phyloP scores from a whole-genome alignment of 2,888 invertebrate species.

The Trissoscelio sp. region DNA sequence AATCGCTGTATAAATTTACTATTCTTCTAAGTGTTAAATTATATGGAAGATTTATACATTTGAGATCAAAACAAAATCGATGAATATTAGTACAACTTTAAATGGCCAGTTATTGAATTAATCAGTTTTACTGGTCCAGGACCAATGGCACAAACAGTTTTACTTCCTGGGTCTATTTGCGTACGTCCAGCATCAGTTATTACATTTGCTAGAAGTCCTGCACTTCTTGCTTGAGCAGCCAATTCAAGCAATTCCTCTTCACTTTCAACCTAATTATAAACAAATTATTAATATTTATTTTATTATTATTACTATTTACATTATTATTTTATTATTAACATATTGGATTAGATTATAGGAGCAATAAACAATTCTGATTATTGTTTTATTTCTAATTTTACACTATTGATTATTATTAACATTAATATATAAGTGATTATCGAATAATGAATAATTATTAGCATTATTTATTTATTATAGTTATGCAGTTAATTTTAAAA shows the following conservation, averaged over 20 bases:
- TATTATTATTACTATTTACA: neutral
- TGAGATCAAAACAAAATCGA: neutral
- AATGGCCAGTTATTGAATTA: slow-evolving; percentile 93
- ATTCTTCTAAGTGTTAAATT: neutral
- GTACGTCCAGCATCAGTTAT: slow-evolving; percentile 93
- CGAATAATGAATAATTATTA: neutral
- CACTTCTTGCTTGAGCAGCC: slow-evolving; percentile 87
- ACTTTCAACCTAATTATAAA: slow-evolving; percentile 85
- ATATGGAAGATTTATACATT: neutral
- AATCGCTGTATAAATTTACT: neutral
- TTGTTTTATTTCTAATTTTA: no score
- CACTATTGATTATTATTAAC: no score
- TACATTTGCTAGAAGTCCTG: slow-evolving; percentile 89
- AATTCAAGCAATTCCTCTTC: slow-evolving; percentile 89
- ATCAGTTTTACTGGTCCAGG: slow-evolving; percentile 92
- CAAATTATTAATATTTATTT: neutral
- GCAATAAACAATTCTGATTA: no score
- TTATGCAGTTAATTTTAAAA: neutral
- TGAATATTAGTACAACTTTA: slow-evolving; percentile 90
- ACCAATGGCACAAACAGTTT: slow-evolving; percentile 96
- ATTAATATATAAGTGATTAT: neutral
- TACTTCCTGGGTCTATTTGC: slow-evolving; percentile 94
- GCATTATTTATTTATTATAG: neutral
- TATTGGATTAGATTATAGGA: no score
- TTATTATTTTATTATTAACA: neutral